These are phyloP conservation scores for Oncorhynchus tshawytscha DNA, from an alignment of 2,113 vertebrate genomes.

Conservation along the genomic window DNA sequence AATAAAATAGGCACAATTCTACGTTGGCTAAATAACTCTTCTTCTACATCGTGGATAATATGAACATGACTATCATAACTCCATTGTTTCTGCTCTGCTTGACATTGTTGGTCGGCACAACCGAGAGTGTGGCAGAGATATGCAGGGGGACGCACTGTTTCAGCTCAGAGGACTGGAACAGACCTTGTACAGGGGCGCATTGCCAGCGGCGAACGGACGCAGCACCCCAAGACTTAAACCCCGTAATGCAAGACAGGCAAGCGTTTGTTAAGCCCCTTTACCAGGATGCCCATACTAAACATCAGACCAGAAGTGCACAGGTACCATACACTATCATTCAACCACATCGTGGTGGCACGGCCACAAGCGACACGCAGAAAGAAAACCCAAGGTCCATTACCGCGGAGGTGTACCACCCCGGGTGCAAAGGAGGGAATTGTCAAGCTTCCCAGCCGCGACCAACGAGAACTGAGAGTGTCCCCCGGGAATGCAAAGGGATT, in stretches of 20 bases:
- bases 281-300: constrained; percentile 33
- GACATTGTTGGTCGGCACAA: constrained; percentile 7
- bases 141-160: constrained; percentile 67
- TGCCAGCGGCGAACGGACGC: constrained; percentile 57
- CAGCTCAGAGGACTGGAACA: constrained; percentile 42
- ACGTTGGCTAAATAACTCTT: too few species aligned
- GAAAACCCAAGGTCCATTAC: constrained; percentile 69
- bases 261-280: constrained; percentile 22
- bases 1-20: too few species aligned
- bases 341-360: constrained; percentile 28
- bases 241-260: neutral
- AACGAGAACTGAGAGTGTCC: constrained; percentile 4
- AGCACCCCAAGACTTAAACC: constrained; percentile 2
- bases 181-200: constrained; percentile 63
- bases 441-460: constrained; percentile 31
- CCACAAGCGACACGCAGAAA: constrained; percentile 30
- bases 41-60: neutral
- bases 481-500: constrained; percentile 71
- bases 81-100: constrained; percentile 46
- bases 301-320: constrained; percentile 47
- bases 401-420: constrained; percentile 64
- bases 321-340: constrained; percentile 61
- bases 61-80: constrained; percentile 29
- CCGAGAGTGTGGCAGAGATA: constrained; percentile 33
- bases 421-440: constrained; percentile 59